phyloP scores from a whole-genome alignment of 2,888 invertebrate species.

The Operophtera brumata region DNA sequence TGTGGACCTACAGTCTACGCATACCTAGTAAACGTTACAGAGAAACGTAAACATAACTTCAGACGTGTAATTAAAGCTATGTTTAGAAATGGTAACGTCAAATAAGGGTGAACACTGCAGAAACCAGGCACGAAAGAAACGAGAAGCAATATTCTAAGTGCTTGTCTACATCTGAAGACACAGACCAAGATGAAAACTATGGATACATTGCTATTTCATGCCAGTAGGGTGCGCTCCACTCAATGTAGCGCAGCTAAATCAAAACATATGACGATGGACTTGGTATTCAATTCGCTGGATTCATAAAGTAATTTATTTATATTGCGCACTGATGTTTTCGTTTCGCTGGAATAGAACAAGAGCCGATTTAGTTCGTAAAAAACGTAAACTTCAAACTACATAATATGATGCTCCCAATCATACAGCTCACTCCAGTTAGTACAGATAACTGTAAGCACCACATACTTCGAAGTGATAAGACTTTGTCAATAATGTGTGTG shows the following conservation, averaged over 20 bases:
- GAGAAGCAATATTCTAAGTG: slow-evolving; percentile 21
- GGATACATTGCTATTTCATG: slow-evolving; percentile 22
- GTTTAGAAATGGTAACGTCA: slow-evolving; percentile 30
- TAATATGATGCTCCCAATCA: slow-evolving; percentile 10
- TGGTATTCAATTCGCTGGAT: slow-evolving; percentile 47
- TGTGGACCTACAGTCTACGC: slow-evolving; percentile 47
- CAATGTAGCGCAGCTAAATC: slow-evolving; percentile 43
- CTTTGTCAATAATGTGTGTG: slow-evolving; percentile 45
- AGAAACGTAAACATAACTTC: slow-evolving; percentile 50
- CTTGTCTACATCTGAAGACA: slow-evolving; percentile 12
- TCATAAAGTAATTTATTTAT: slow-evolving; percentile 54
- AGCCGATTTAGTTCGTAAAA: slow-evolving; percentile 17
- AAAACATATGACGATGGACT: slow-evolving; percentile 49
- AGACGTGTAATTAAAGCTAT: slow-evolving; percentile 40
- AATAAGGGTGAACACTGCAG: slow-evolving; percentile 24
- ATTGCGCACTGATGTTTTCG: slow-evolving; percentile 34
- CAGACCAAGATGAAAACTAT: slow-evolving; percentile 20
- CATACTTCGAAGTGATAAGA: slow-evolving; percentile 45
- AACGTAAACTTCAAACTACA: slow-evolving; percentile 16
- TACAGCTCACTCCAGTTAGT: slow-evolving; percentile 2
- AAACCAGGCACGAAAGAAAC: slow-evolving; percentile 23
- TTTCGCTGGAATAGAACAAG: slow-evolving; percentile 17
- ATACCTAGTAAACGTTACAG: slow-evolving; percentile 41
- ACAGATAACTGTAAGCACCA: slow-evolving; percentile 35
- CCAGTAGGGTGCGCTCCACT: slow-evolving; percentile 22